Evolutionary conservation across 2,797 vertebrate genomes (phyloP), one percentile per base, ranked within the genome.

Genomic region (Syngnathus acus): DNA sequence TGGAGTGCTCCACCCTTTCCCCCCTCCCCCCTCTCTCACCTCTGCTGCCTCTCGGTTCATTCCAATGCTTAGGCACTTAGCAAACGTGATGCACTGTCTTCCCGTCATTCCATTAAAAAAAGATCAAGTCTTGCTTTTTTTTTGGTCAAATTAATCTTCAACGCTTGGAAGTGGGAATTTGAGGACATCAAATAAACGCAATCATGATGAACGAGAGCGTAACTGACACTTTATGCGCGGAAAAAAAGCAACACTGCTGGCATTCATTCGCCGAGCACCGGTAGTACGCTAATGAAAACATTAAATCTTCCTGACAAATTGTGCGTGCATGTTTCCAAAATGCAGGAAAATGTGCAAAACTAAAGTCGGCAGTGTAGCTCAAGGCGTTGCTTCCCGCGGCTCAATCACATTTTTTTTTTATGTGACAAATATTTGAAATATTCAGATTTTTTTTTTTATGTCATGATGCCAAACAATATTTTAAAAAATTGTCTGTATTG

Each of bases 1-100:
- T 72, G 75, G 77, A 78, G 63, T 62, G 17, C 53, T 72, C 39
- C 43, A 62, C 62, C 65, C 53, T 71, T 65, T 67, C 3, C 45
- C 67, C 68, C 60, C 60, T 5, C 5, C 60, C 43, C n/a, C 39
- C 32, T 61, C 70, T 51, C 50, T 21, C 48, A 11, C 9, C 2
- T 2, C 48, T 8, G 10, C 32, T 45, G 23, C 47, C 6, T 70
- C 65, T 40, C 51, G 61, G 69, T 74, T 75, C 55, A 71, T 59
- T 71, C 43, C 17, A 58, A 47, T 1, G 16, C 48, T 53, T 0
- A 10, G 37, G 39, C 43, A 6, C 40, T 19, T 9, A 58, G 42
- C 23, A 23, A 50, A 65, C 59, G 38, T 39, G 55, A 66, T 5
- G 26, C 11, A 63, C 55, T 57, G 17, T 53, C 4, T 74, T 70